Evolutionary conservation across 2,113 vertebrate genomes (phyloP), one percentile per base, ranked within the genome.

Genomic region (Hypocryptadius cinnamomeus): DNA sequence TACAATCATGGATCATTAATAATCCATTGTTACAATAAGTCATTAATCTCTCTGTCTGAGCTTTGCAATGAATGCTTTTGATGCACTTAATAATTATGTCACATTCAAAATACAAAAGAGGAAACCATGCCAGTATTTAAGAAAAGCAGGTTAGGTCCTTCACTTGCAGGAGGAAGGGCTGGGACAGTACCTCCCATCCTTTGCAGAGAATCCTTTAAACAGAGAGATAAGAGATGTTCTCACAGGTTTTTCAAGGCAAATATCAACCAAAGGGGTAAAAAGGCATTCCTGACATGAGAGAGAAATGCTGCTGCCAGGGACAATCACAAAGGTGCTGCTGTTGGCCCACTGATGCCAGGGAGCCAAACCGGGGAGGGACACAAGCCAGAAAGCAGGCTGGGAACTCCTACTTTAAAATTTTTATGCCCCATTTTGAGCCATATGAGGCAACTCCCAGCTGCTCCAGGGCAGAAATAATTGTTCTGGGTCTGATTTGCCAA

Each of bases 281-380:
- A 80, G 25, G 15, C 51, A 64, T 54, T 37, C 39, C 35, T 45
- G 70, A 28, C 35, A 20, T 1, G 11, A 47, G 12, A 37, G 27
- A 53, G 42, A 70, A 59, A 51, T 9, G 45, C 56, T 76, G 40
- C 45, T 84, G 25, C 53, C 54, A 48, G 9, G 35, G 51, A 53
- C 47, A 61, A 18, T 27, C 37, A 57, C 78, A 51, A 18, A 90
- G 68, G 35, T 25, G 47, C 42, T 85, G 33, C 79, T 28, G 19
- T 21, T 79, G 51, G 25, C 64, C 30, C 33, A 8, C 35, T n/a
- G 9, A 3, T 0, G 0, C 44, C 59, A 56, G 40, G 39, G 59
- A 80, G 12, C 13, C 72, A 83, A 56, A 37, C 15, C 23, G 23
- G 21, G 28, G 35, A 35, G 30, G 25, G 11, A 82, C 39, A 21